These are phyloP conservation scores for Melieria crassipennis DNA, from an alignment of 2,888 invertebrate species.

Conservation along the genomic window DNA sequence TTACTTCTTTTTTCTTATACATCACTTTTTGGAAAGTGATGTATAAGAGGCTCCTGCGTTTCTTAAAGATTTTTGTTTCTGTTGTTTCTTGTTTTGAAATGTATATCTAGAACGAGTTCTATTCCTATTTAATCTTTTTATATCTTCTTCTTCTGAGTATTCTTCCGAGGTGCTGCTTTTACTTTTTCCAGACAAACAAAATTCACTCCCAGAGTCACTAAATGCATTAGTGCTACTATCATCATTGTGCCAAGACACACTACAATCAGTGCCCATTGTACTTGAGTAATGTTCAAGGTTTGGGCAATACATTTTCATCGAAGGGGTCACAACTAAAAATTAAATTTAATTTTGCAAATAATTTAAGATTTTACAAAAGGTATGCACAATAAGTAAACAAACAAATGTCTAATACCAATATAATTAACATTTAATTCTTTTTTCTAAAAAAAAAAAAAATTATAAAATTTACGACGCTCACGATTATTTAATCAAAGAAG, in stretches of 20 bases:
- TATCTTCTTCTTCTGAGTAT: slow-evolving; percentile 19
- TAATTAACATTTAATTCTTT: slow-evolving; percentile 24
- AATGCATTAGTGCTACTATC: slow-evolving; percentile 33
- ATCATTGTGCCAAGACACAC: slow-evolving; percentile 24
- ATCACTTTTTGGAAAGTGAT: slow-evolving; percentile 29
- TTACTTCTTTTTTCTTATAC: slow-evolving; percentile 31
- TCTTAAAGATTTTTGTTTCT: slow-evolving; percentile 21
- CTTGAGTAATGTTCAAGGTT: slow-evolving; percentile 32
- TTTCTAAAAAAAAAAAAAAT: slow-evolving; percentile 19
- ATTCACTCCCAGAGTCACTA: slow-evolving; percentile 32
- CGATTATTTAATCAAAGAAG: slow-evolving; percentile 15
- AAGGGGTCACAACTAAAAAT: slow-evolving; percentile 32
- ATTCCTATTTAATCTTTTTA: slow-evolving; percentile 22
- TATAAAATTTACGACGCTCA: slow-evolving; percentile 22
- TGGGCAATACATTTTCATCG: slow-evolving; percentile 42
- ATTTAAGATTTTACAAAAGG: slow-evolving; percentile 23
- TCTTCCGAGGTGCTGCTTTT: slow-evolving; percentile 30
- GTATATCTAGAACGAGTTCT: slow-evolving; percentile 9
- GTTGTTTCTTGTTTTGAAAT: slow-evolving; percentile 15
- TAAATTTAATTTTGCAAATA: slow-evolving; percentile 34
- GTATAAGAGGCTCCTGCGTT: slow-evolving; percentile 21
- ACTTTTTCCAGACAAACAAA: slow-evolving; percentile 29
- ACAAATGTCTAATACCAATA: slow-evolving; percentile 26
- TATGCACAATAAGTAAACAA: slow-evolving; percentile 24
- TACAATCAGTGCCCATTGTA: slow-evolving; percentile 31